phyloP scores from a whole-genome alignment of 1,140 invertebrate species.

The Platorchestia sp. region DNA sequence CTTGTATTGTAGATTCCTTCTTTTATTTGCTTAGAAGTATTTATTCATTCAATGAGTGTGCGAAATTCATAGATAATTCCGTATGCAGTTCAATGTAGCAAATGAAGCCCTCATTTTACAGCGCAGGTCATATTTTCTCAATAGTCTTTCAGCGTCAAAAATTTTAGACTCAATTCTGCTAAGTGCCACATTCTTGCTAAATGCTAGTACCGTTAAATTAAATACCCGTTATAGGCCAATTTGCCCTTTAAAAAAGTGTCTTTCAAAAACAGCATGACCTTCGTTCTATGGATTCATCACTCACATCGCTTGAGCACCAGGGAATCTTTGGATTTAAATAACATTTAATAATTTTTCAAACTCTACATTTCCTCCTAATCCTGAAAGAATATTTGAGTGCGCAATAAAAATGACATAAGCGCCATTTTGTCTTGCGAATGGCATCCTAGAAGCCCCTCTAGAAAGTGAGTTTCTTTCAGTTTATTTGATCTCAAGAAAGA shows the following conservation, averaged over 20 bases:
- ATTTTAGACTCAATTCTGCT: not conserved
- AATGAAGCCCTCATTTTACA: not conserved
- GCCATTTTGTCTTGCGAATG: constrained; percentile 29
- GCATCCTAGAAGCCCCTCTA: not conserved
- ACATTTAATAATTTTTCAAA: not conserved
- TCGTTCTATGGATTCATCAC: not conserved
- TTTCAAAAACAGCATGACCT: not conserved
- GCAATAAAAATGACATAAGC: not conserved
- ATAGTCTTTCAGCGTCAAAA: not conserved
- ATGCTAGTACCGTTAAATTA: not conserved
- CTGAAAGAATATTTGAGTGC: not conserved
- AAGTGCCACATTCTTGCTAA: not conserved
- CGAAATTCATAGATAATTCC: no score
- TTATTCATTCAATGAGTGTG: no score
- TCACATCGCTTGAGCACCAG: not conserved
- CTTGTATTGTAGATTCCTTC: no score
- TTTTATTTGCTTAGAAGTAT: no score
- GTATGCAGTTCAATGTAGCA: no score
- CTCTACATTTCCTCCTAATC: not conserved
- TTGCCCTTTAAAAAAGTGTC: not conserved
- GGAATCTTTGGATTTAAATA: not conserved
- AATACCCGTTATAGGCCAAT: not conserved
- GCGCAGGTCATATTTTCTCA: not conserved
- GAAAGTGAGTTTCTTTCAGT: constrained; percentile 1
- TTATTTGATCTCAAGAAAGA: not conserved